Evolutionary conservation across 2,797 vertebrate species (phyloP).

Genomic region (Manis pentadactyla): DNA sequence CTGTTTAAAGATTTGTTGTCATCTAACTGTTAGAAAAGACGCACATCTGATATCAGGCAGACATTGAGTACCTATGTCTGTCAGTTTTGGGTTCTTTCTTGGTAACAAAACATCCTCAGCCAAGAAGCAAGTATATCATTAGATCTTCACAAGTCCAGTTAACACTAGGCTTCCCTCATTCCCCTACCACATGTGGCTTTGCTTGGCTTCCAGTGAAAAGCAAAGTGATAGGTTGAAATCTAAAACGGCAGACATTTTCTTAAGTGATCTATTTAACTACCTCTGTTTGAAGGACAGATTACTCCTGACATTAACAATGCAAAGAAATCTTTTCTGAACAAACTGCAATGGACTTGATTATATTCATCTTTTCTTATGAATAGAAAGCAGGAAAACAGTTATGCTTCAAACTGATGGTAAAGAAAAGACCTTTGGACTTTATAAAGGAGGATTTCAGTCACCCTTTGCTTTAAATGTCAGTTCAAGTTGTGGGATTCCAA

Average conservation of each 20-base stretch:
- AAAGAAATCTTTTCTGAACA: conserved; percentile 57
- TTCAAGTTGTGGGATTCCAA: conserved; percentile 19
- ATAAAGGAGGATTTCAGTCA: background rate
- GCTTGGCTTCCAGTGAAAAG: background rate
- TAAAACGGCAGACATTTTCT: background rate
- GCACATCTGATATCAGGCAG: background rate
- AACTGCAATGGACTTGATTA: conserved; percentile 9
- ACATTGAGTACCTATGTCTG: background rate
- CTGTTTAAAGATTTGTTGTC: conserved; percentile 49
- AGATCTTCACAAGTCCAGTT: background rate
- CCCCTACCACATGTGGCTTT: background rate
- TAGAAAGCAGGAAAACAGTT: conserved; percentile 23
- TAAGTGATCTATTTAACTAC: conserved; percentile 21
- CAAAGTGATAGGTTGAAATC: background rate
- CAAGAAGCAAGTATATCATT: conserved; percentile 3
- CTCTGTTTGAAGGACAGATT: conserved; percentile 13
- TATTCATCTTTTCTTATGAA: conserved; percentile 27
- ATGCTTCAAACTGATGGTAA: background rate
- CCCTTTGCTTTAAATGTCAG: conserved; percentile 7
- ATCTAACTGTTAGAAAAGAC: background rate
- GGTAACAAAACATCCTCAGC: background rate
- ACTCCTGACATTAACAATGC: background rate
- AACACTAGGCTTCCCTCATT: conserved; percentile 10
- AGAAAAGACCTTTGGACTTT: conserved; percentile 44
- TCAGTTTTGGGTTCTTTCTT: background rate